Evolutionary conservation across 2,888 invertebrate species (phyloP).

Genomic region (Synergus umbraculus): DNA sequence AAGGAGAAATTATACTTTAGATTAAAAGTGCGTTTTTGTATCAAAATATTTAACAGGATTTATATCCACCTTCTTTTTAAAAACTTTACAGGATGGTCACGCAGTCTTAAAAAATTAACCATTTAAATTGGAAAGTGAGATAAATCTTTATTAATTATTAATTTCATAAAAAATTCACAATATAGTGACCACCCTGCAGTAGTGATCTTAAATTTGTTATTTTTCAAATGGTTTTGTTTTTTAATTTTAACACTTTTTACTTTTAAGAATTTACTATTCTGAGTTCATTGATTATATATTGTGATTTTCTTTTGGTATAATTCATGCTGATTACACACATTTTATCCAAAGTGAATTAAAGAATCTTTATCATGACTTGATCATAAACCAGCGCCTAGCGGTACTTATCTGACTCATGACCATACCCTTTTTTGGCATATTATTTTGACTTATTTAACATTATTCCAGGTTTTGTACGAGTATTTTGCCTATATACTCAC

Average conservation of each 20-base stretch:
- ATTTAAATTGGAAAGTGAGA: not conserved
- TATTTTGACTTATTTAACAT: constrained; percentile 38
- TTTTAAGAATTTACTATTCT: not conserved
- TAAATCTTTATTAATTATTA: no score
- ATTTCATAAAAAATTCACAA: not conserved
- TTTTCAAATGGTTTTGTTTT: not conserved
- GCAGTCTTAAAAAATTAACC: no score
- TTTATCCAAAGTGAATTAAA: constrained; percentile 2
- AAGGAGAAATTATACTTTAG: not conserved
- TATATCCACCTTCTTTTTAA: not conserved
- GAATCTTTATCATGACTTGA: not conserved
- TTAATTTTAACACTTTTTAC: not conserved
- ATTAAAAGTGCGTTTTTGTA: not conserved
- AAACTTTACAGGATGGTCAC: not conserved
- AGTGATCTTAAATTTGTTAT: not conserved
- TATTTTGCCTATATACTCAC: constrained; percentile 73
- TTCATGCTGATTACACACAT: not conserved
- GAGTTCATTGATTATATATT: not conserved
- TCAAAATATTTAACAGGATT: not conserved
- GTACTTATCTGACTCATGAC: constrained; percentile 10
- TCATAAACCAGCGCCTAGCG: constrained; percentile 2
- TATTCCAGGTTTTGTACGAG: constrained; percentile 57
- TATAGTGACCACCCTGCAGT: not conserved
- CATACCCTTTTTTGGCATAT: not conserved
- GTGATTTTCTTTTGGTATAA: not conserved